Percentiles rank a stretch among this genome's conserved stretches.
phyloP scores from a whole-genome alignment of 2,113 vertebrate genomes.

The human region DNA sequence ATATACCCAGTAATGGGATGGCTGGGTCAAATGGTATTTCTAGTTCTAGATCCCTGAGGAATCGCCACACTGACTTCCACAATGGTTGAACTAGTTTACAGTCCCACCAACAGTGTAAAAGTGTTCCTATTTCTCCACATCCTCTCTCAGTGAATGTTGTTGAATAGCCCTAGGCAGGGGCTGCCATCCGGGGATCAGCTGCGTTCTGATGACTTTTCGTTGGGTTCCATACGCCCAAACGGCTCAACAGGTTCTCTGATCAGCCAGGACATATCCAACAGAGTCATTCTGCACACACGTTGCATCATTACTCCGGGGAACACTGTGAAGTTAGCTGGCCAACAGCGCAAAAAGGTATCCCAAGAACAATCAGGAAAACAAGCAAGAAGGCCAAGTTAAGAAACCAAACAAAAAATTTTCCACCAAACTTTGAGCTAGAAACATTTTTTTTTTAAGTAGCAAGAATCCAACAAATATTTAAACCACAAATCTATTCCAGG shows the following conservation, averaged over 20 bases:
- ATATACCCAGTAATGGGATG: too few relatives aligned
- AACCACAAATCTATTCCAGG: background rate
- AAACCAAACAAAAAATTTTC: slow-evolving; percentile 19
- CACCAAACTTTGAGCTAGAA: background rate
- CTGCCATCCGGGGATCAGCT: background rate
- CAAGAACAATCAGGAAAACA: slow-evolving; percentile 15
- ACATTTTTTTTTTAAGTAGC: background rate
- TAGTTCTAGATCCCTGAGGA: too few relatives aligned
- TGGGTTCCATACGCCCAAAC: background rate
- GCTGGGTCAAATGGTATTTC: too few relatives aligned
- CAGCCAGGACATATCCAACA: background rate
- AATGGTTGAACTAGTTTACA: too few relatives aligned
- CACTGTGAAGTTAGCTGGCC: background rate
- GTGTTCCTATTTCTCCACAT: too few relatives aligned
- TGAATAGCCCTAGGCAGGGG: background rate
- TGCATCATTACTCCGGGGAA: slow-evolving; percentile 28
- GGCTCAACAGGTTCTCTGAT: background rate
- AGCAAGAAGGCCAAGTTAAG: slow-evolving; percentile 35
- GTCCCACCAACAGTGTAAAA: too few relatives aligned
- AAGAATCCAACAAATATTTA: slow-evolving; percentile 66
- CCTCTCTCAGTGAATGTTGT: background rate
- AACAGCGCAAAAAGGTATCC: background rate
- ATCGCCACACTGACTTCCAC: too few relatives aligned
- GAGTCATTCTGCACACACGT: background rate
- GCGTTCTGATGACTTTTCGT: background rate